These are phyloP conservation scores for Diacarnus erythraeanus DNA, from an alignment of 37 sponge, comb jelly and placozoan species.

Conservation along the genomic window DNA sequence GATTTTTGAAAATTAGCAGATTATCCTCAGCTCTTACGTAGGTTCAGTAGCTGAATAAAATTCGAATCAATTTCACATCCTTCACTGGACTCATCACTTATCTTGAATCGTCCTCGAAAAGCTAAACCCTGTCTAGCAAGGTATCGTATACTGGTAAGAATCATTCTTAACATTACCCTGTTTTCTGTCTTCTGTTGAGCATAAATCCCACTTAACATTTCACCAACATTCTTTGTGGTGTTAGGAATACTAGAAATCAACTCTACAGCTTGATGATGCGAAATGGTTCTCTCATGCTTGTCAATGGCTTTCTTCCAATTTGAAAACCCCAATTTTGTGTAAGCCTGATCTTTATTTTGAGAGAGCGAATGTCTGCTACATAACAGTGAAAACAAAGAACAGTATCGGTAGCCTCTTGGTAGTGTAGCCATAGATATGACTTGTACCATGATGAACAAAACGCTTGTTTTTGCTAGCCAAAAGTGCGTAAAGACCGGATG, in stretches of 20 bases:
- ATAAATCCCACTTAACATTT: constrained; percentile 4
- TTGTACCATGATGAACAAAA: constrained; percentile 48
- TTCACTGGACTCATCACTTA: background rate
- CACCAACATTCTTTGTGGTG: constrained; percentile 45
- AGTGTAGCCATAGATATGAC: constrained; percentile 46
- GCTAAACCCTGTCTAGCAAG: background rate
- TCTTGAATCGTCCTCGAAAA: background rate
- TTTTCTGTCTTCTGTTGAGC: constrained; percentile 17
- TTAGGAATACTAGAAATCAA: constrained; percentile 8
- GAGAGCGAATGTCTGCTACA: constrained; percentile 23
- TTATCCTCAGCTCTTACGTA: background rate
- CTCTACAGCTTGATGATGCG: constrained; percentile 31
- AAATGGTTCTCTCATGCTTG: constrained; percentile 12
- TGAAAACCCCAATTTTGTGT: constrained; percentile 19
- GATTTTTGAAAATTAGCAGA: background rate
- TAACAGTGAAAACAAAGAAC: constrained; percentile 45
- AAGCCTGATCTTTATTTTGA: constrained; percentile 11
- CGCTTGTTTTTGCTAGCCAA: constrained; percentile 35
- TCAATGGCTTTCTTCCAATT: constrained; percentile 54
- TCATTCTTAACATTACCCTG: constrained; percentile 16
- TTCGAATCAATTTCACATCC: background rate
- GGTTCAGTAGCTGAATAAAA: background rate
- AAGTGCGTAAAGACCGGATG: too few relatives aligned
- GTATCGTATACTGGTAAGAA: constrained; percentile 7
- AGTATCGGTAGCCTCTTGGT: constrained; percentile 27